phyloP scores from a whole-genome alignment of 2,797 vertebrate genomes.

The Philypnodon macrostomus region DNA sequence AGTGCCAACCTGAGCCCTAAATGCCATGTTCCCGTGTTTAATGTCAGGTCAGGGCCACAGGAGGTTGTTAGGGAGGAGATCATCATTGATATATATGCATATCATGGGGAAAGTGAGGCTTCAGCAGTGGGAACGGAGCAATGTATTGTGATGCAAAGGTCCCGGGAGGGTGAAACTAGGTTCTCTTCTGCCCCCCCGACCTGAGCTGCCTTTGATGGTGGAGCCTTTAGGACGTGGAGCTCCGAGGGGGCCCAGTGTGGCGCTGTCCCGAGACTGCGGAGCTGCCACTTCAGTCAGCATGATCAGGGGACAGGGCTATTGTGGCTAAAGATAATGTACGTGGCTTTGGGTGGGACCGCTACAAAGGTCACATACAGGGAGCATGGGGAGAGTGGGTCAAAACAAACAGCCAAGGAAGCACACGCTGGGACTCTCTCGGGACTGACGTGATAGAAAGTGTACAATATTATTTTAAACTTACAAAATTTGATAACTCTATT shows the following conservation, averaged over 20 bases:
- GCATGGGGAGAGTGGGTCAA: conserved; percentile 45
- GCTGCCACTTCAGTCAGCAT: conserved; percentile 48
- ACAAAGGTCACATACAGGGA: conserved; percentile 56
- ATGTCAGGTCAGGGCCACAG: conserved; percentile 31
- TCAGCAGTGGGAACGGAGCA: conserved; percentile 63
- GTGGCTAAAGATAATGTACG: conserved; percentile 77
- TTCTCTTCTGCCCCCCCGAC: conserved; percentile 62
- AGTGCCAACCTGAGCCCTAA: too few species aligned
- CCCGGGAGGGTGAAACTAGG: conserved; percentile 61
- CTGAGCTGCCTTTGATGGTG: conserved; percentile 66
- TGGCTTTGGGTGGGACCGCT: conserved; percentile 59
- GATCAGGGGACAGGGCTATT: conserved; percentile 53
- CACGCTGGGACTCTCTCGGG: conserved; percentile 42
- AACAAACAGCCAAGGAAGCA: conserved; percentile 56
- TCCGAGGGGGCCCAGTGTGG: conserved; percentile 52
- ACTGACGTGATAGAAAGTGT: background rate
- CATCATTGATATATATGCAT: conserved; percentile 69
- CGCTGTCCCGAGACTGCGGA: conserved; percentile 45
- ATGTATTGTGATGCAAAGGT: conserved; percentile 73
- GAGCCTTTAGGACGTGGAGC: conserved; percentile 50
- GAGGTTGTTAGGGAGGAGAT: conserved; percentile 33
- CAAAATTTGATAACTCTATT: too few species aligned
- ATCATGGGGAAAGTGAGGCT: conserved; percentile 62
- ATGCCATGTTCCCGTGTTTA: conserved; percentile 20
- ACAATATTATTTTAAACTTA: too few species aligned